Percentiles rank a stretch among this genome's conserved stretches.
These are phyloP conservation scores for Marronus borbonicus DNA, from an alignment of 2,888 invertebrate species.

Conservation along the genomic window DNA sequence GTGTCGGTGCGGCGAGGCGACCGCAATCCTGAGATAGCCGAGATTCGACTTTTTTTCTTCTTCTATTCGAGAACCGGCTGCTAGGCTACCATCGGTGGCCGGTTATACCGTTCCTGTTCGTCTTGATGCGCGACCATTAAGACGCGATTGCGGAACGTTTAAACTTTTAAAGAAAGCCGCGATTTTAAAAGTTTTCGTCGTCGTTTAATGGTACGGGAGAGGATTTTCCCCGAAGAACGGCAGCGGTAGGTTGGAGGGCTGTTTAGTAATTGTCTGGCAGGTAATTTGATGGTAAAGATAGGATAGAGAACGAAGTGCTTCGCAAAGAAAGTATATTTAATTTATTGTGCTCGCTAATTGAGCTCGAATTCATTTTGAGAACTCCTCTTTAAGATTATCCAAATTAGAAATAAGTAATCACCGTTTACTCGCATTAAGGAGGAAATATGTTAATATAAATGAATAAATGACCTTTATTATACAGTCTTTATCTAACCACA, in stretches of 20 bases:
- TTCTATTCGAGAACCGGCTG: slow-evolving; percentile 48
- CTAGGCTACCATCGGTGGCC: slow-evolving; percentile 11
- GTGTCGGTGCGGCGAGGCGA: slow-evolving; percentile 50
- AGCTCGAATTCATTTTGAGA: too few relatives aligned
- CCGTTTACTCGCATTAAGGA: too few relatives aligned
- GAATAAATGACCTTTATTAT: too few relatives aligned
- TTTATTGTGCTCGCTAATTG: too few relatives aligned
- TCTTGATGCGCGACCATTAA: slow-evolving; percentile 54
- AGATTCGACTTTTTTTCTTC: slow-evolving; percentile 40
- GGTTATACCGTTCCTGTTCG: slow-evolving; percentile 13
- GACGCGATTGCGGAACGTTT: slow-evolving; percentile 58
- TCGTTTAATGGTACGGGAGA: not conserved
- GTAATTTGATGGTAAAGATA: slow-evolving; percentile 28
- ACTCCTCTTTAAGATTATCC: too few relatives aligned
- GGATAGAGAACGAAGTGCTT: not conserved
- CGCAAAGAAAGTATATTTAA: not conserved
- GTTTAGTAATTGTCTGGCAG: slow-evolving; percentile 31
- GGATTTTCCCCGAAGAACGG: not conserved
- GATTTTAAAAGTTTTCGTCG: slow-evolving; percentile 57
- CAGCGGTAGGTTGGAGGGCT: not conserved
- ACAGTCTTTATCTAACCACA: too few relatives aligned
- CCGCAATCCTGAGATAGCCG: slow-evolving; percentile 50
- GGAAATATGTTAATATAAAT: too few relatives aligned
- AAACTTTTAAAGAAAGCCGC: slow-evolving; percentile 62
- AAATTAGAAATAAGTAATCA: too few relatives aligned